Conservation (phyloP, 1,140 invertebrate species). For the Potamilus streckersoni region DNA sequence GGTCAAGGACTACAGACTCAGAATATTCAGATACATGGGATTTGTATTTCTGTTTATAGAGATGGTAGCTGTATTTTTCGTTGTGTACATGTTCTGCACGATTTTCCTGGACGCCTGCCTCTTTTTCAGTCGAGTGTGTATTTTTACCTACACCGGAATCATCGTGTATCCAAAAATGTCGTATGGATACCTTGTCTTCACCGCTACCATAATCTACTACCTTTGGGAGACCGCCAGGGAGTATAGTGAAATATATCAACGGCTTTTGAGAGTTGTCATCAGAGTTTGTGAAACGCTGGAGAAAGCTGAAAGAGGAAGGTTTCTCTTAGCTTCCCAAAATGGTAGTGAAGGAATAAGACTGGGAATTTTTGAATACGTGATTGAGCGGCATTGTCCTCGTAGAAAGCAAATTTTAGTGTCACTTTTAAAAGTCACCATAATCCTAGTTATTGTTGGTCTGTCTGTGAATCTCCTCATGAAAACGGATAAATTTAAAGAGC, state of each 20-base stretch:
- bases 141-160: constrained; percentile 18
- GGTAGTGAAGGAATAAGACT: constrained; percentile 1
- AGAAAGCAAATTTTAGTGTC: constrained; percentile 12
- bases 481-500: constrained; percentile 9
- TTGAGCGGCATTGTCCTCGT: constrained; percentile 14
- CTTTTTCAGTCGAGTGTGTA: constrained; percentile 4
- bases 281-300: neutral
- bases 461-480: constrained; percentile 14
- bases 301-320: neutral
- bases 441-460: constrained; percentile 7
- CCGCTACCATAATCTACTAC: constrained; percentile 11
- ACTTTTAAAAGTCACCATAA: constrained; percentile 2
- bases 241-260: constrained; percentile 2
- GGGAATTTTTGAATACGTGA: constrained; percentile 10
- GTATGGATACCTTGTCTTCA: constrained; percentile 23
- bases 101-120: constrained; percentile 17
- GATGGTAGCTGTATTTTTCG: constrained; percentile 5
- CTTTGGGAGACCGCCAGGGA: constrained; percentile 6
- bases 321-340: neutral
- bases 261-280: constrained; percentile 17
- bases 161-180: constrained; percentile 13
- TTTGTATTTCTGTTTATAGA: neutral
- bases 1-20: neutral
- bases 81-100: constrained; percentile 18
- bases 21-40: too few species aligned